A percentile compares a stretch with the other conserved stretches of the same genome.
These are phyloP conservation scores for Nyctalus aviator DNA, from an alignment of 2,797 vertebrate genomes.

Conservation along the genomic window DNA sequence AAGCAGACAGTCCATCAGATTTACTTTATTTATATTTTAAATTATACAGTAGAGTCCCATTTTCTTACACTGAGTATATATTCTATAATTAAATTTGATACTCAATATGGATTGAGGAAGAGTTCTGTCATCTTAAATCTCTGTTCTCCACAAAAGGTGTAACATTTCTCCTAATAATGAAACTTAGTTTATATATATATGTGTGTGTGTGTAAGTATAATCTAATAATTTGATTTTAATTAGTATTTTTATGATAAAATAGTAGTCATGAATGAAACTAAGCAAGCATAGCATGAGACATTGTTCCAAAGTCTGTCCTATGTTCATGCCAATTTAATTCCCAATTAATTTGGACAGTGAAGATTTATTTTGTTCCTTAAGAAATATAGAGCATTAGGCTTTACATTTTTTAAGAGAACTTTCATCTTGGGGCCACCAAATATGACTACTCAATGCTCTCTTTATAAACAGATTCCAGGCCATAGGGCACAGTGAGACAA, in stretches of 20 bases:
- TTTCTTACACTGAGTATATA: neutral
- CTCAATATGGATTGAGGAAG: neutral
- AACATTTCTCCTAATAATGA: neutral
- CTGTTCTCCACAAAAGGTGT: neutral
- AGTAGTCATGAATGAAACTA: neutral
- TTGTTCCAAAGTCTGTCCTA: neutral
- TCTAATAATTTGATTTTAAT: neutral
- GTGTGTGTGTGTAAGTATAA: neutral
- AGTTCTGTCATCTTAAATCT: neutral
- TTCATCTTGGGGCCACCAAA: fast-evolving
- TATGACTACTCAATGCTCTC: neutral
- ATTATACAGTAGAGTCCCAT: neutral
- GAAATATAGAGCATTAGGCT: neutral
- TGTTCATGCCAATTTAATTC: neutral
- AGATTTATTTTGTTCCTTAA: neutral
- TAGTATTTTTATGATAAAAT: constrained; percentile 15
- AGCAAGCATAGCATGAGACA: neutral
- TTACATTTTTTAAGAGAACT: neutral
- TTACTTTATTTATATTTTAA: neutral
- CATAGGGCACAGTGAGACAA: neutral
- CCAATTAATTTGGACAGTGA: neutral
- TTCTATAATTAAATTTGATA: neutral
- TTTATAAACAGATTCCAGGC: neutral
- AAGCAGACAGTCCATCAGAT: neutral
- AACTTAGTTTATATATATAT: neutral